Conservation (phyloP, 2,113 vertebrate species). For the Pachyramphus minor region DNA sequence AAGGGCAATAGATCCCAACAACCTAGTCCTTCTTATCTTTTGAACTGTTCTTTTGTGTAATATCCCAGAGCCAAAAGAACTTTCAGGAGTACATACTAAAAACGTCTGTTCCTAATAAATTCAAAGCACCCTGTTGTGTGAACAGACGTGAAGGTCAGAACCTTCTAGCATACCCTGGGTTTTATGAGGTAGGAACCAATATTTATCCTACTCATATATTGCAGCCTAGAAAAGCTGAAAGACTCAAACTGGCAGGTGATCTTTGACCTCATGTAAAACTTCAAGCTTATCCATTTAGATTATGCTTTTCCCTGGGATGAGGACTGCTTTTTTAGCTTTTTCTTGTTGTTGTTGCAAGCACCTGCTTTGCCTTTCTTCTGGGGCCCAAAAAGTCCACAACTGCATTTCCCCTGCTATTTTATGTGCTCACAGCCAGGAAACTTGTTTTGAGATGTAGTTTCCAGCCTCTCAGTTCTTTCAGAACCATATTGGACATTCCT, state of each 20-base stretch:
- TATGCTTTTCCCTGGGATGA: neutral
- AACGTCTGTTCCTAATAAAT: neutral
- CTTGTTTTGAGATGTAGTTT: neutral
- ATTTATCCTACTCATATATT: neutral
- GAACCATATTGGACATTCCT: neutral
- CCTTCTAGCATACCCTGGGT: rapidly evolving
- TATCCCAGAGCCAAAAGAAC: neutral
- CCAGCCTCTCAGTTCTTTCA: neutral
- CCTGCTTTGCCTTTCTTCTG: neutral
- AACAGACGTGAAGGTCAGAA: neutral
- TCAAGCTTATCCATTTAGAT: neutral
- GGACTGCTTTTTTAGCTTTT: neutral
- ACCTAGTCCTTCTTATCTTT: neutral
- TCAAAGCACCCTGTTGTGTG: neutral
- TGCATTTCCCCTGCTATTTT: neutral
- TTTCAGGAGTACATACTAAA: neutral
- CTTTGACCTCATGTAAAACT: neutral
- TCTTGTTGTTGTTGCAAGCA: too few relatives aligned
- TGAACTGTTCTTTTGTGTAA: neutral
- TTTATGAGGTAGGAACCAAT: neutral
- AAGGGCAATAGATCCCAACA: neutral
- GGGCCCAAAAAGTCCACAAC: neutral
- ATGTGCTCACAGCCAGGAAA: neutral
- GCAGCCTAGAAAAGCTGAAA: neutral
- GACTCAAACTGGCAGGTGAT: neutral